Evolutionary conservation across 2,113 vertebrate genomes (phyloP), one percentile per base, ranked within the genome.

Genomic region (Bubo blakistoni): DNA sequence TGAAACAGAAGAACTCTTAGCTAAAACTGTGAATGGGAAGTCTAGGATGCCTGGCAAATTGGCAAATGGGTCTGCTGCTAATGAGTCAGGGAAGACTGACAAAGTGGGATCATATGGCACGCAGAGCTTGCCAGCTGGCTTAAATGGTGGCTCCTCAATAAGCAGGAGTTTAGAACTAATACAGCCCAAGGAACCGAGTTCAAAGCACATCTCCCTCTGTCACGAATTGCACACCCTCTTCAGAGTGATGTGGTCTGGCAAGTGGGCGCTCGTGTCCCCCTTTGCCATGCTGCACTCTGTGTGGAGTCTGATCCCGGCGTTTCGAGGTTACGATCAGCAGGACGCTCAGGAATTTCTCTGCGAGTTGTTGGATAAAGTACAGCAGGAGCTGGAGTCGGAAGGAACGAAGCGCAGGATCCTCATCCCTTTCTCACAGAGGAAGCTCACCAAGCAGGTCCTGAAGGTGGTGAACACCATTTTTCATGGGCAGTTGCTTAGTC

Each of bases 401-500:
- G 99, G 99, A 29, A 98, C 98, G 34, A 98, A 98, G 54, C 99
- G 98, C 71, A 98, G 99, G 96, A 99, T 99, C 86, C 99, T 99
- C 81, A 99, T 99, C 96, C 99, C 99, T 69, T 99, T 99, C 97
- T 99, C 99, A 10, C 99, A 99, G 98, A 98, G 99, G 97, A 99
- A 99, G 88, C 99, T 99, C 83, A 99, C 99, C 97, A 99, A 99
- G 96, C 99, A 99, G 98, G 99, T 99, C 97, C 98, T 99, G 81
- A 99, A 99, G 95, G 99, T 99, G 97, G 99, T 99, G 79, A 99
- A 99, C 98, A 99, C 99, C 98, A 99, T 99, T 96, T 99, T 99
- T 97, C 99, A 99, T 0, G 99, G 99, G 92, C 99, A 99, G 98
- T 98, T 99, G 96, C 99, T 99, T 96, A 99, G 99, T 97, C 99